These are phyloP conservation scores for Girardia tigrina DNA, from an alignment of 2,888 invertebrate species.

Conservation along the genomic window DNA sequence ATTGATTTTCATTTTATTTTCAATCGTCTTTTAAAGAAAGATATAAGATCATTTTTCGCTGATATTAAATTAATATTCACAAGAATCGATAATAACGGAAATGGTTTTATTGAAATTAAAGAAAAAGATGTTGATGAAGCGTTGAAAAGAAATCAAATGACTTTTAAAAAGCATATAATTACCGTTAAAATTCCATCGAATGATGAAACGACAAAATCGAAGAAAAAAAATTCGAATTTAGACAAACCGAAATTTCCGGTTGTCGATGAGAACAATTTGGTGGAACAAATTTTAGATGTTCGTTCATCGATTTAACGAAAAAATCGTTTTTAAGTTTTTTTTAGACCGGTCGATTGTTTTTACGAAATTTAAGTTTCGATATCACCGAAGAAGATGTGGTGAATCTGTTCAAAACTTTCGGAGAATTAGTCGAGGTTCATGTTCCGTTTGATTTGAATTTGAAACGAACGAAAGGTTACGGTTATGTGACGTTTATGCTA, in stretches of 20 bases:
- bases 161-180: background rate
- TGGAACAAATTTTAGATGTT: background rate
- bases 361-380: conserved; percentile 75
- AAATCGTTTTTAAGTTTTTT: background rate
- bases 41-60: background rate
- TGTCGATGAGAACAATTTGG: background rate
- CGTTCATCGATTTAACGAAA: background rate
- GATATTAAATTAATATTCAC: background rate
- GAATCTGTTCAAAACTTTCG: background rate
- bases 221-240: background rate
- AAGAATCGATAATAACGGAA: background rate
- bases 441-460: conserved; percentile 7
- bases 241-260: background rate
- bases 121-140: background rate
- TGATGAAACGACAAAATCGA: background rate
- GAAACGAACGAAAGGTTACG: conserved; percentile 69
- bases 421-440: conserved; percentile 17
- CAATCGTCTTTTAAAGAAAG: too few species aligned
- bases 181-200: background rate
- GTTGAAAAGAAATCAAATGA: background rate
- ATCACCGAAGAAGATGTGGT: conserved; percentile 68
- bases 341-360: conserved; percentile 69
- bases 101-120: background rate
- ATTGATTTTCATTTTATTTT: too few species aligned
- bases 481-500: conserved; percentile 75